These are phyloP conservation scores for Coracopsis vasa DNA, from an alignment of 2,113 vertebrate species.

Conservation along the genomic window DNA sequence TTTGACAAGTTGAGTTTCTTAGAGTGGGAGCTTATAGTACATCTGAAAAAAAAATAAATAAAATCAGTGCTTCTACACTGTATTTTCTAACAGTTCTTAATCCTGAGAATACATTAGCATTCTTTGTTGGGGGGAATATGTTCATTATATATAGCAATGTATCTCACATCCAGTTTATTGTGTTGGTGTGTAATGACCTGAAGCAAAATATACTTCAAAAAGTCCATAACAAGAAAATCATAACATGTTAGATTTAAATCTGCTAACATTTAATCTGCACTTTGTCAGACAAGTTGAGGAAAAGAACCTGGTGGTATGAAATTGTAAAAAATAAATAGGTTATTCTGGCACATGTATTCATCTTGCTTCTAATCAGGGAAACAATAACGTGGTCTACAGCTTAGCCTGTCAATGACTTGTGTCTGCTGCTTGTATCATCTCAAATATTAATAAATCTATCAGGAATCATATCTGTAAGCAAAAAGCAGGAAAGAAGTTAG, in stretches of 20 bases:
- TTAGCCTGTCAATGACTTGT: background rate
- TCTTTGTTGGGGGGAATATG: background rate
- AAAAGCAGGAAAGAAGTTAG: background rate
- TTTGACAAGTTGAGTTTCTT: background rate
- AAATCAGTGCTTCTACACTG: background rate
- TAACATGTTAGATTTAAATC: background rate
- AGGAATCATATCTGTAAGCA: background rate
- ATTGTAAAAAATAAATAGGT: background rate
- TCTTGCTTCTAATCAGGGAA: background rate
- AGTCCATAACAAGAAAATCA: background rate
- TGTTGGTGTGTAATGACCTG: background rate
- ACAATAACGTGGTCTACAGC: background rate
- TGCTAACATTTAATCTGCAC: background rate
- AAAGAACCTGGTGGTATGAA: background rate
- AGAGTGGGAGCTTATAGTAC: background rate
- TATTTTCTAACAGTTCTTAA: background rate
- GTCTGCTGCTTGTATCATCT: background rate
- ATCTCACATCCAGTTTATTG: background rate
- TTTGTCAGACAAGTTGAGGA: background rate
- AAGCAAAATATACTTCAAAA: background rate
- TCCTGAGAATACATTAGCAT: background rate
- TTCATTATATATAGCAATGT: background rate
- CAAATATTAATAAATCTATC: background rate
- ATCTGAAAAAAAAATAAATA: background rate
- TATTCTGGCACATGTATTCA: background rate